These are phyloP conservation scores for Xenus cinereus DNA, from an alignment of 2,113 vertebrate genomes.

Conservation along the genomic window DNA sequence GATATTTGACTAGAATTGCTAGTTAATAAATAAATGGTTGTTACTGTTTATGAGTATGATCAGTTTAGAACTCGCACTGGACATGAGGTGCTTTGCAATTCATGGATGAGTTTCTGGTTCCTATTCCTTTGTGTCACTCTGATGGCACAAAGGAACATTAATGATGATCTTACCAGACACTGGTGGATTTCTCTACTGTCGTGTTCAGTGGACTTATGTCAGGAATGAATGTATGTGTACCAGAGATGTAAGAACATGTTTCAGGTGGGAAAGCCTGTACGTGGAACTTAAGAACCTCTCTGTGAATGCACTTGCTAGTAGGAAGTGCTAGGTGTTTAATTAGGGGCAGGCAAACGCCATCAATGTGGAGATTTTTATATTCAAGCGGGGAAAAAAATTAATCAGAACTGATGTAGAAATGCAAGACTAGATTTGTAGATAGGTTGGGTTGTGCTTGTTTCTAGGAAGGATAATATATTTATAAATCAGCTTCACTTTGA, in stretches of 20 bases:
- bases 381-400: not conserved
- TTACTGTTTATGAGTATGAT: not conserved
- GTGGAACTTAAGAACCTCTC: not conserved
- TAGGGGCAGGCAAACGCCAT: not conserved
- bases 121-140: not conserved
- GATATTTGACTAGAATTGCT: not conserved
- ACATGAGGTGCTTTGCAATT: not conserved
- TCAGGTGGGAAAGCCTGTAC: not conserved
- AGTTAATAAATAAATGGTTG: not conserved
- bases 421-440: not conserved
- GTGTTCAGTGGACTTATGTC: not conserved
- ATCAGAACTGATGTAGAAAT: not conserved
- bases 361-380: not conserved
- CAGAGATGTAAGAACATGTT: not conserved
- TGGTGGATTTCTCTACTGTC: not conserved
- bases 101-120: not conserved
- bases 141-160: not conserved
- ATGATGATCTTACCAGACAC: not conserved
- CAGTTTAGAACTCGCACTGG: not conserved
- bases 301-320: not conserved
- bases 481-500: not conserved
- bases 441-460: not conserved
- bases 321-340: not conserved
- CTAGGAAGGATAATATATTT: not conserved
- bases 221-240: not conserved